Conservation (phyloP, 2,888 invertebrate genomes). For the Tenthredo amoena region DNA sequence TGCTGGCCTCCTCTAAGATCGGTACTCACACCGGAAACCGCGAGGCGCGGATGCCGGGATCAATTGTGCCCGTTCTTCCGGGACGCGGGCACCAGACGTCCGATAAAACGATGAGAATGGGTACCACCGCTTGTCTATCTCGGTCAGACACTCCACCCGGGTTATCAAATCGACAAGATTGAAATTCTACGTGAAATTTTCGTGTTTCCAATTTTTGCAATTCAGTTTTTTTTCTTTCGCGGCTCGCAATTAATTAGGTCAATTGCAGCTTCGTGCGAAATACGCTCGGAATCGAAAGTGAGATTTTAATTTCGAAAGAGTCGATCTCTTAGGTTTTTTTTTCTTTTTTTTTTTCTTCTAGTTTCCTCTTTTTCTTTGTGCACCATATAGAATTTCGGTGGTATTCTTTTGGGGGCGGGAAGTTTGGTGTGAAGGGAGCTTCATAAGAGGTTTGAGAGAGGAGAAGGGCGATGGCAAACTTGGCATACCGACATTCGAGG, state of each 20-base stretch:
- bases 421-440: constrained; percentile 13
- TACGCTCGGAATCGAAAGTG: not conserved
- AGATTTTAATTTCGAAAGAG: not conserved
- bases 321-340: not conserved
- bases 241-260: not conserved
- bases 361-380: not conserved
- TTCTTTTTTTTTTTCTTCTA: not conserved
- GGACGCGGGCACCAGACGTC: not conserved
- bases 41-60: constrained; percentile 41
- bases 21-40: constrained; percentile 35
- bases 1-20: constrained; percentile 33
- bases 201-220: not conserved
- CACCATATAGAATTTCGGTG: not conserved
- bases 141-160: not conserved
- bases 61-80: constrained; percentile 47
- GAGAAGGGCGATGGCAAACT: constrained; percentile 34
- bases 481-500: constrained; percentile 45
- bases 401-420: not conserved
- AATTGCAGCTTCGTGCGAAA: not conserved
- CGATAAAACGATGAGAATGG: not conserved
- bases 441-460: not conserved
- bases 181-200: not conserved
- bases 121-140: not conserved
- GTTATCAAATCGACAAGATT: not conserved
- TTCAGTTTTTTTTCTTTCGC: not conserved